These are phyloP conservation scores for Hydrozoanthus gracilis DNA, from an alignment of 92 coral and sea anemone species.

Conservation along the genomic window DNA sequence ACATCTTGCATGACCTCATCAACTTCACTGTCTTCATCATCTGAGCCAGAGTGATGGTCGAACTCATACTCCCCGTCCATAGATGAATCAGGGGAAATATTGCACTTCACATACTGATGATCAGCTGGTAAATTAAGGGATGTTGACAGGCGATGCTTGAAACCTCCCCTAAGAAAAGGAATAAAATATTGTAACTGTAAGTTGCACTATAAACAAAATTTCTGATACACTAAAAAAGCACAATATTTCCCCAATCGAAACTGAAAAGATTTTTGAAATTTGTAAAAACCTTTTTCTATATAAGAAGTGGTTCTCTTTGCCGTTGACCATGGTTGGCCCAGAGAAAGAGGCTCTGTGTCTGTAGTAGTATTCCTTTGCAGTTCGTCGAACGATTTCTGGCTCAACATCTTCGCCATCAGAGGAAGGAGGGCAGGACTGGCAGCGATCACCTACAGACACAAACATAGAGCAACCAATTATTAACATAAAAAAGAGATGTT, in stretches of 20 bases:
- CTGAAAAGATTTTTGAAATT: no score
- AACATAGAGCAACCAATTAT: background rate
- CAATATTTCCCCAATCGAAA: no score
- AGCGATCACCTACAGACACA: constrained; percentile 70
- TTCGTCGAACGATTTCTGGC: constrained; percentile 70
- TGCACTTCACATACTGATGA: constrained; percentile 63
- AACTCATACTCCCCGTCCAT: constrained; percentile 98
- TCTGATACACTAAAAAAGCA: no score
- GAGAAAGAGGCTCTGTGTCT: constrained; percentile 86
- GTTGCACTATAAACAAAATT: no score
- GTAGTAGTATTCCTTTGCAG: constrained; percentile 78
- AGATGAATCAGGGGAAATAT: constrained; percentile 90
- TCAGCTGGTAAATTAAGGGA: constrained; percentile 69
- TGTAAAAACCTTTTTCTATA: constrained; percentile 6
- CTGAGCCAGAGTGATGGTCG: constrained; percentile 93
- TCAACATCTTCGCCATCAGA: constrained; percentile 71
- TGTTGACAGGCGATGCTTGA: constrained; percentile 64
- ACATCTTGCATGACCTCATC: constrained; percentile 91
- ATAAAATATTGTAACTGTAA: background rate
- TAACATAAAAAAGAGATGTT: background rate
- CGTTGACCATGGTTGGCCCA: constrained; percentile 81
- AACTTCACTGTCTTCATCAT: constrained; percentile 87
- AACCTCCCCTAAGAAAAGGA: background rate
- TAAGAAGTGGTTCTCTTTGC: constrained; percentile 37
- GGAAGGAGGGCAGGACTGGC: constrained; percentile 90